These are phyloP conservation scores for Lophius piscatorius DNA, from an alignment of 2,113 vertebrate species.

Conservation along the genomic window DNA sequence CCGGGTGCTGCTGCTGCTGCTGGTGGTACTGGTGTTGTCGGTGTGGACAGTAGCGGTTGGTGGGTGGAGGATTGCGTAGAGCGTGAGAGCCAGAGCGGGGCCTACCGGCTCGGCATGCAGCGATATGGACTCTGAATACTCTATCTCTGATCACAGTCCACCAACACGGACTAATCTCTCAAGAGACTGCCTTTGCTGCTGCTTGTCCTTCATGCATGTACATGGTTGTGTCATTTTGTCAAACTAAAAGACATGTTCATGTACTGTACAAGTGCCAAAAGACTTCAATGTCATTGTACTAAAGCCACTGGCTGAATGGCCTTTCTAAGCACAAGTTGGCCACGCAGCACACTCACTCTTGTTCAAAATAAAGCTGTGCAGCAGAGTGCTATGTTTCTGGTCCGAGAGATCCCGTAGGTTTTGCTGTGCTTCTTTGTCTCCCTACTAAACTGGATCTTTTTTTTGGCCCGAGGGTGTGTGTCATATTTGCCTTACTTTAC, in stretches of 20 bases:
- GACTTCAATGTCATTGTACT: conserved; percentile 70
- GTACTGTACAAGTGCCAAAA: conserved; percentile 83
- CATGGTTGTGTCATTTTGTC: conserved; percentile 80
- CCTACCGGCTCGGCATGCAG: conserved; percentile 79
- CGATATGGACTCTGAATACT: conserved; percentile 80
- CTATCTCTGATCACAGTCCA: conserved; percentile 69
- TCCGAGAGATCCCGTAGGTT: conserved; percentile 61
- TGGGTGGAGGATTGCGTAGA: conserved; percentile 83
- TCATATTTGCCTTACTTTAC: conserved; percentile 75
- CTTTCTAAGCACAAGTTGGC: conserved; percentile 74
- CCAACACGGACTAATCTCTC: conserved; percentile 72
- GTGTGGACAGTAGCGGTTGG: conserved; percentile 82
- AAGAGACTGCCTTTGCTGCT: conserved; percentile 80
- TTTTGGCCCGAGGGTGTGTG: conserved; percentile 68
- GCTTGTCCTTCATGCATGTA: conserved; percentile 84
- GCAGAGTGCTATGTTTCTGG: conserved; percentile 67
- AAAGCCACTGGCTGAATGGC: conserved; percentile 71
- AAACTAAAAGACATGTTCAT: conserved; percentile 80
- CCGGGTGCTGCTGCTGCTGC: conserved; percentile 73
- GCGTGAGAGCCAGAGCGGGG: conserved; percentile 74
- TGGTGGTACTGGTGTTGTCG: conserved; percentile 71
- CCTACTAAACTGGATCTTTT: conserved; percentile 64
- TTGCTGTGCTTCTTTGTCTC: conserved; percentile 75
- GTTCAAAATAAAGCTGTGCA: conserved; percentile 69
- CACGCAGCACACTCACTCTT: conserved; percentile 49